Evolutionary conservation across 2,888 invertebrate species (phyloP), one percentile per base, ranked within the genome.

Genomic region (Platycheirus albimanus): DNA sequence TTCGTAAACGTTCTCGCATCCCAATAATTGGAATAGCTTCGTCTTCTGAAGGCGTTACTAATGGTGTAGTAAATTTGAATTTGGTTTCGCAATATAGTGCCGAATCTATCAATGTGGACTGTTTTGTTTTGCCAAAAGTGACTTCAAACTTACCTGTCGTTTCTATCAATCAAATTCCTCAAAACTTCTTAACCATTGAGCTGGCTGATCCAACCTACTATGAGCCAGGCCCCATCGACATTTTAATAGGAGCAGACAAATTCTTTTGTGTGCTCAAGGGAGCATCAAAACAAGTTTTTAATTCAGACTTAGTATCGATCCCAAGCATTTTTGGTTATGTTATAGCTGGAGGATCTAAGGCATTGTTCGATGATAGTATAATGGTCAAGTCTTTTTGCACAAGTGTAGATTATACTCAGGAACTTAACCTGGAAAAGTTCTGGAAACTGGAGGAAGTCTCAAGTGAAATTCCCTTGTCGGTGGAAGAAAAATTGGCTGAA

Each of bases 21-120:
- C 56, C 47, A 1, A 69, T 56, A 4, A 33, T 56, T 11, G 52
- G 67, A 19, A 30, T 67, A 30, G 52, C n/a, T 17, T 52, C 43
- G 1, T 4, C 52, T 4, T 41, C 66, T 15, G 49, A 20, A 20
- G 66, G 52, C 1, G 20, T 45, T 13, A 51, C 47, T 3, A 64
- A 30, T 3, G 51, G 51, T 0, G 0, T 45, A 1, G 20, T 51
- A 8, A 15, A 19, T 2, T 6, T 63, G 1, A 33, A 47, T 45
- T 13, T 47, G 1, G 3, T 8, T 2, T 63, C 47, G 13, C 13
- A 7, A 1, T 15, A 20, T 10, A 36, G 30, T n/a, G n/a, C 30
- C 2, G 20, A 30, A 8, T 33, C 6, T n/a, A 28, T 64, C 11
- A n/a, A 49, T 13, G 24, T 28, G n/a, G 47, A 28, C 13, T 36